Evolutionary conservation across 2,113 vertebrate genomes (phyloP).

Genomic region (Hippocampus guttulatus): DNA sequence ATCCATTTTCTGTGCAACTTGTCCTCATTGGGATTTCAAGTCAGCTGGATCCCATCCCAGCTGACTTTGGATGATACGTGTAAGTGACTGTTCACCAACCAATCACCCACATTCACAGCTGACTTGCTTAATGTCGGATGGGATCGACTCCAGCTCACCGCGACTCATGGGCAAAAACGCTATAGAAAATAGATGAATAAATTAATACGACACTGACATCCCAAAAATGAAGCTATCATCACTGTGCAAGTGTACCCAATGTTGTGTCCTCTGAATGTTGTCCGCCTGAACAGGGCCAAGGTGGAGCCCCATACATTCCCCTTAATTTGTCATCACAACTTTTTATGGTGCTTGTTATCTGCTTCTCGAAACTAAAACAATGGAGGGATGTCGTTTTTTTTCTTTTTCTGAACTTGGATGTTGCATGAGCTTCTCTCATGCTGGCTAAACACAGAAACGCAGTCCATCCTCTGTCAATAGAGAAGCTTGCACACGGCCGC

Average conservation of each 20-base stretch:
- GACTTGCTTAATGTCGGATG: no score
- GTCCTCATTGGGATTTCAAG: background rate
- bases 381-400: background rate
- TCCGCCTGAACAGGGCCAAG: background rate
- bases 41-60: no score
- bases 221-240: background rate
- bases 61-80: no score
- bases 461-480: slow-evolving; percentile 10
- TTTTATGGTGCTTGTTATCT: slow-evolving; percentile 10
- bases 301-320: slow-evolving; percentile 48
- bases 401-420: background rate
- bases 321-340: slow-evolving; percentile 42
- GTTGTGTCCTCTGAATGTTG: background rate
- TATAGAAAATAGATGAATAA: no score
- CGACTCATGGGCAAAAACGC: no score
- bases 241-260: background rate
- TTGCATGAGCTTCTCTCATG: slow-evolving; percentile 16
- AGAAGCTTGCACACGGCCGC: slow-evolving; percentile 53
- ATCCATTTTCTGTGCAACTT: background rate
- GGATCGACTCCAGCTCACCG: no score
- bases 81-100: no score
- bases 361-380: background rate
- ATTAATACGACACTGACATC: no score
- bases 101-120: no score
- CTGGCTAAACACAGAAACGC: background rate